Base-by-base conservation (phyloP, 2,113 vertebrate genomes). In the Seriola rivoliana region DNA sequence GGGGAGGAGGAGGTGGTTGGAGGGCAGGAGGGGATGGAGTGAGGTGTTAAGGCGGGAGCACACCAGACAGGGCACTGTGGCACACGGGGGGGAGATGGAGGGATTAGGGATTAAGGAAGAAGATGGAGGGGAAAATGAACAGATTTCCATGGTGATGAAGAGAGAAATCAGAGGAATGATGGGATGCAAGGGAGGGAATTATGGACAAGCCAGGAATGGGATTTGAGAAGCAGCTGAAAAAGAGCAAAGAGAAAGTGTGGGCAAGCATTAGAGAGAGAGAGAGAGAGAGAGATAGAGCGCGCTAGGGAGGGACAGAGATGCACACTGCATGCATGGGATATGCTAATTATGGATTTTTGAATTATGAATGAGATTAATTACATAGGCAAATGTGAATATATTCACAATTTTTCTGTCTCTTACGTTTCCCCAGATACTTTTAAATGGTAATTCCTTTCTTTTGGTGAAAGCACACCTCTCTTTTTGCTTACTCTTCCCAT, bases 321-420 rank as follows among this genome's bases (percentile, higher is more conserved):
- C 71, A 46, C 54, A 14, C 50, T 68, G 84, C 60, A 71, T 76
- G 71, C 78, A 86, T 69, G 71, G 69, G 81, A n/a, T 87, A 85
- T 91, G 90, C 86, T 93, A 92, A 94, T 93, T 83, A 81, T 54
- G 76, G 71, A 62, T 73, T 88, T 88, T 75, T 93, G 86, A 93
- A 94, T 93, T 92, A 93, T 93, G 85, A 93, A 94, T 94, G 88
- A 88, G 92, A 91, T 91, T 88, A 91, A 92, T 91, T 91, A 76
- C 80, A 81, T 80, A 59, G 66, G 80, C 87, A 82, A 69, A 89
- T 66, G 40, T 81, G 71, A 90, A 92, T 82, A 69, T 86, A 88
- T 86, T 87, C 85, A 78, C 44, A 52, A 29, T 84, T 87, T 78
- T 84, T 46, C 60, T 65, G 71, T 82, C 57, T 82, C 73, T 71